phyloP scores from a whole-genome alignment of 2,797 vertebrate genomes.

The Lepidocolaptes lacrymiger region DNA sequence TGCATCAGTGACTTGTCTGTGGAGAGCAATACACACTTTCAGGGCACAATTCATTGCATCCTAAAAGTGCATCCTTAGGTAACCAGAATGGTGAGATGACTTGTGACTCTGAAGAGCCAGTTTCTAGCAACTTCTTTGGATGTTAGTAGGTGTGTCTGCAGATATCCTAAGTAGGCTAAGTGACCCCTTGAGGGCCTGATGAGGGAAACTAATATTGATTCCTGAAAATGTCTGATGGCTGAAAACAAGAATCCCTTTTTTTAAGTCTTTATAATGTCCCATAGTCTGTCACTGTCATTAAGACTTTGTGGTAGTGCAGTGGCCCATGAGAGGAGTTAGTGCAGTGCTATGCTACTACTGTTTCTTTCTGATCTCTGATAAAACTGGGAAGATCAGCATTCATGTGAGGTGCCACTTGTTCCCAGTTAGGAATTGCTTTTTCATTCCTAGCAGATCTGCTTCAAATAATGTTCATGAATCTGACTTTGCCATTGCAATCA shows the following conservation, averaged over 20 bases:
- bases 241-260: neutral
- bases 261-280: neutral
- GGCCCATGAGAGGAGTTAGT: neutral
- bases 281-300: neutral
- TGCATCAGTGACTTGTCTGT: neutral
- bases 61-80: neutral
- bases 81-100: neutral
- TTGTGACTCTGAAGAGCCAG: neutral
- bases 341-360: neutral
- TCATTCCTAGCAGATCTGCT: slow-evolving; percentile 30
- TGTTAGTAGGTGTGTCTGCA: neutral
- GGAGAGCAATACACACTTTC: neutral
- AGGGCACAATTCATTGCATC: neutral
- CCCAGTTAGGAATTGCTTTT: neutral
- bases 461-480: neutral
- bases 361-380: neutral
- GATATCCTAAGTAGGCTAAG: neutral
- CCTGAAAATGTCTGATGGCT: neutral
- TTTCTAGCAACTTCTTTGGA: neutral
- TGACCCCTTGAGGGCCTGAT: neutral
- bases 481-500: neutral
- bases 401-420: neutral
- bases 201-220: neutral
- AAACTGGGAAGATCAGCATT: neutral
- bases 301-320: neutral